Evolutionary conservation across 2,797 vertebrate species (phyloP), one percentile per base, ranked within the genome.

Genomic region (Phataginus tetradactyla): DNA sequence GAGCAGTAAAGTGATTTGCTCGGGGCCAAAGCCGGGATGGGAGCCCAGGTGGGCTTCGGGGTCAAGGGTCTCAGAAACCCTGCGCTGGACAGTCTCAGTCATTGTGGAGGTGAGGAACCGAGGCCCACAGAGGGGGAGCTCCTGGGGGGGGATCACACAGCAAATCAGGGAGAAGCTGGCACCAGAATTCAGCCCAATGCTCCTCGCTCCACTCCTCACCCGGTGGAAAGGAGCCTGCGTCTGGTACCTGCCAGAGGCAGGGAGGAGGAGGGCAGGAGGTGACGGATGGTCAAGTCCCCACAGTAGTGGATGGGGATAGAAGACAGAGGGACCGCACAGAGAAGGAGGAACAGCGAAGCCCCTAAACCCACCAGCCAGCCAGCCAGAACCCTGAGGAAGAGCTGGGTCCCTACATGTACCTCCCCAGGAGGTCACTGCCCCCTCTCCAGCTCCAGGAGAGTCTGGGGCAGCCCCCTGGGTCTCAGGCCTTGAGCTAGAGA

Each of bases 221-320:
- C 17, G 68, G 72, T 4, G 0, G 49, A 39, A 45, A 7, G 27
- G 20, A 23, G 51, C 27, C 57, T 1, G 59, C 21, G 32, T 29
- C 39, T 32, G 13, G 25, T 11, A 4, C 37, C 34, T 34, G 32
- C 15, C 10, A 0, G 21, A 27, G 7, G 45, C 32, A 27, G 15
- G 55, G 32, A 25, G 39, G 39, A n/a, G 49, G 45, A 0, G 9
- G 29, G 17, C 0, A 13, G 21, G n/a, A 7, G 45, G 27, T 0
- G 9, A 37, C 0, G 17, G 23, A 11, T 6, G 2, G 1, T 0
- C n/a, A 42, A 1, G 27, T n/a, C n/a, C 15, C 49, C 14, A 27
- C 45, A 10, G 15, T 7, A 42, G 10, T 13, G 3, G 0, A 0
- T 0, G 11, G 20, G 23, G 7, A 7, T 2, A 20, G 49, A n/a